Conservation (phyloP, 2,797 vertebrate genomes). For the Poecile montanus region DNA sequence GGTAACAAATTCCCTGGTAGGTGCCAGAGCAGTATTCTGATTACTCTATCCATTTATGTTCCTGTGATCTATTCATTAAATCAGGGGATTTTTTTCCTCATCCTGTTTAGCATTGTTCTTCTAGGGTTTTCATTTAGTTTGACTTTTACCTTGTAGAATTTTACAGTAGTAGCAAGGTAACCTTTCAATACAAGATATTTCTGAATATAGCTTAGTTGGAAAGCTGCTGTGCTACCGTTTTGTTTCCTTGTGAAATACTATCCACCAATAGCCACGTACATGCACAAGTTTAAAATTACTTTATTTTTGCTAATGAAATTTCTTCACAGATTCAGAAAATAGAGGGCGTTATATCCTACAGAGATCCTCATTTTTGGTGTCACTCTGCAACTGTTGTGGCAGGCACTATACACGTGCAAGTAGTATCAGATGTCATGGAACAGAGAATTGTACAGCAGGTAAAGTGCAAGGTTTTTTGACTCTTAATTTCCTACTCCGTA, state of each 20-base stretch:
- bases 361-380: constrained; percentile 96
- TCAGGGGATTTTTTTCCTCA: neutral
- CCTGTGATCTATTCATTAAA: neutral
- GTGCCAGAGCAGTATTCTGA: neutral
- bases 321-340: constrained; percentile 91
- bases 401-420: constrained; percentile 95
- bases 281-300: neutral
- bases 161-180: neutral
- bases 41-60: neutral
- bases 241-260: neutral
- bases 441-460: constrained; percentile 97
- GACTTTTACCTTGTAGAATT: neutral
- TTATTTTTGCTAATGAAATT: neutral
- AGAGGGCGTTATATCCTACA: constrained; percentile 94
- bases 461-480: neutral
- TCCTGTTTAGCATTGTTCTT: neutral
- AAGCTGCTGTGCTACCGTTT: neutral
- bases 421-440: constrained; percentile 91
- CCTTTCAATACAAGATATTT: neutral
- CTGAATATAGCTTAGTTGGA: neutral
- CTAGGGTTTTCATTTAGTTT: neutral
- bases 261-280: neutral
- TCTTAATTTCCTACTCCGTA: neutral
- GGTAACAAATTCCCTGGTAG: neutral
- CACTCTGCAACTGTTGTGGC: constrained; percentile 91